phyloP scores from a whole-genome alignment of 2,888 invertebrate genomes.

The Galeopsomyia nigrocyanea region DNA sequence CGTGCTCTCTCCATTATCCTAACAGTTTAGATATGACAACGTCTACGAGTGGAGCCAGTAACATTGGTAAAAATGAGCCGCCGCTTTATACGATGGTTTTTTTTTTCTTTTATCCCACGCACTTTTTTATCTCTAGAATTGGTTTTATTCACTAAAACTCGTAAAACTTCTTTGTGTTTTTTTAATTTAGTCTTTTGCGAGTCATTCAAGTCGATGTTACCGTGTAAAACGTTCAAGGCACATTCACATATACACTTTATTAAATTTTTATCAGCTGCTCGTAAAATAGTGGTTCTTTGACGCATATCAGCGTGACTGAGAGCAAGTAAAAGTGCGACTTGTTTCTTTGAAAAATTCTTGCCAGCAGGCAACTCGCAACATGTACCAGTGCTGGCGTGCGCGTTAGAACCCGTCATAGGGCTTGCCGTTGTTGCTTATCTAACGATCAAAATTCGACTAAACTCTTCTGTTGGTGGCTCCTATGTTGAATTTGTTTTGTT shows the following conservation, averaged over 20 bases:
- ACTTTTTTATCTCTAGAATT: not conserved
- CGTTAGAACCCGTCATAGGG: no score
- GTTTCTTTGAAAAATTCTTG: slow-evolving; percentile 12
- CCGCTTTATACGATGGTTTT: not conserved
- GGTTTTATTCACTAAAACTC: not conserved
- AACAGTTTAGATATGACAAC: not conserved
- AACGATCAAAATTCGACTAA: no score
- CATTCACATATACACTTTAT: slow-evolving; percentile 28
- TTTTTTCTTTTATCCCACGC: not conserved
- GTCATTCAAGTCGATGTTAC: slow-evolving; percentile 1
- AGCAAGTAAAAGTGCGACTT: not conserved
- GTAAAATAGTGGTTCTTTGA: not conserved
- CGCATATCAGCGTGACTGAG: not conserved
- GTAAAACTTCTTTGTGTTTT: slow-evolving; percentile 11
- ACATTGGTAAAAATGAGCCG: slow-evolving; percentile 5
- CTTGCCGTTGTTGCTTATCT: no score
- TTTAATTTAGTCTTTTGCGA: not conserved
- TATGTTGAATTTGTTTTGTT: no score
- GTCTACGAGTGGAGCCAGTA: not conserved
- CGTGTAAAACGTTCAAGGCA: slow-evolving; percentile 13
- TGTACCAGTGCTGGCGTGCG: no score
- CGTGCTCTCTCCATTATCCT: no score
- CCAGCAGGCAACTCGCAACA: no score
- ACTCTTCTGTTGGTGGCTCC: no score
- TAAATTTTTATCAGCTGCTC: not conserved